Percentiles rank a stretch among this genome's conserved stretches.
Evolutionary conservation across 2,113 vertebrate species (phyloP).

Genomic region (Indicator maculatus): DNA sequence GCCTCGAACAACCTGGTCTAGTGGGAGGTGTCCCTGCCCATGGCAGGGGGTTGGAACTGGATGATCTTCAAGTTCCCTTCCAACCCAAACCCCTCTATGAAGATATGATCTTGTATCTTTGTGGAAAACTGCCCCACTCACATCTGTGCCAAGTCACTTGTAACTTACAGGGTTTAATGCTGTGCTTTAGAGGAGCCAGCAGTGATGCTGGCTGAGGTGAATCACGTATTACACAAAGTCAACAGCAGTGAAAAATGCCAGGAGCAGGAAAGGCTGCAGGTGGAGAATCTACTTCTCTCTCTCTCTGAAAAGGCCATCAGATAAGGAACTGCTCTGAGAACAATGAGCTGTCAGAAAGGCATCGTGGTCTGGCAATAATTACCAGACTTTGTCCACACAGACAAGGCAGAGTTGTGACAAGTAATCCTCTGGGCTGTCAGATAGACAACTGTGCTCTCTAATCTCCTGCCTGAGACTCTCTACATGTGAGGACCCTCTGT

Average conservation of each 20-base stretch:
- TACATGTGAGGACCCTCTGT: fast-evolving
- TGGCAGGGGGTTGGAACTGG: too few relatives aligned
- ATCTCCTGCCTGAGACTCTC: not conserved
- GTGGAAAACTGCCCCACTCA: not conserved
- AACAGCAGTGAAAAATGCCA: not conserved
- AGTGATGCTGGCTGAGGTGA: not conserved
- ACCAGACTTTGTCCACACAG: not conserved
- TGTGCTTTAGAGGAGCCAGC: not conserved
- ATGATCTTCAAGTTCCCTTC: too few relatives aligned
- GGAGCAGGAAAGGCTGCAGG: not conserved
- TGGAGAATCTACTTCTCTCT: not conserved
- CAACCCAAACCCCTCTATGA: too few relatives aligned
- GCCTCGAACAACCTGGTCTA: too few relatives aligned
- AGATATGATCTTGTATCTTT: too few relatives aligned
- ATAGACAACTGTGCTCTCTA: not conserved
- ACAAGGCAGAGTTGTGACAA: not conserved
- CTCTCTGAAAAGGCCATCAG: not conserved
- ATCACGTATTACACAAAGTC: not conserved
- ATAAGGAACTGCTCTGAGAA: not conserved
- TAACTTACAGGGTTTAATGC: not conserved
- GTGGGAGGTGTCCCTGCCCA: too few relatives aligned
- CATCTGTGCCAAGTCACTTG: not conserved
- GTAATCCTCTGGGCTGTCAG: not conserved
- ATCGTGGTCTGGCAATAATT: not conserved
- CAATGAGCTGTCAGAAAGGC: not conserved